Base-by-base conservation (phyloP, 2,113 vertebrate genomes). In the Cyphomyrus plagiostoma region DNA sequence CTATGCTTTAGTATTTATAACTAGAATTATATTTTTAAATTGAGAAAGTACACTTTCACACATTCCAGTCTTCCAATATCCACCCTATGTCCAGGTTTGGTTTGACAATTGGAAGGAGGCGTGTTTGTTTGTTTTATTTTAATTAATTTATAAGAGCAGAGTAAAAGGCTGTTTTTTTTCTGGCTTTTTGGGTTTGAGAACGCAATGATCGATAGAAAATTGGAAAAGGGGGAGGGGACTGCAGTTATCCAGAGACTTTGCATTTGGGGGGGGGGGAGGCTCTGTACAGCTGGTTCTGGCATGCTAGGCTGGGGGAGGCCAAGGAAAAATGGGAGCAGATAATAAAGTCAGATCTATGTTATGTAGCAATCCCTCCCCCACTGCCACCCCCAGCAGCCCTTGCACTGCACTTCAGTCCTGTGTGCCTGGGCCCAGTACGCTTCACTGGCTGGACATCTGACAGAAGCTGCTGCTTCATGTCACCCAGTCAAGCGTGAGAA, bases 311-410 rank as follows among this genome's bases (percentile, higher is more conserved):
- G 23, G 17, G 49, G 89, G 26, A 35, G 66, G 39, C 26, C n/a
- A 10, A 87, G 42, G 19, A 10, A 17, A 48, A 19, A 19, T 83
- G 74, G 86, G 80, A 87, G 48, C 39, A 15, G 45, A 48, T 83
- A 90, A 62, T 58, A 88, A 90, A 88, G 30, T 83, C 26, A 58
- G 80, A 89, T 66, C 35, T 11, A 70, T 89, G 42, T 89, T 86
- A 17, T 45, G 50, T 26, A 26, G 82, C 30, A 30, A 21, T 11
- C 17, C 39, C 77, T 8, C n/a, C 56, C 35, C 13, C 87, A 4
- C 1, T 23, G 9, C 1, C 0, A 17, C 39, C 23, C 4, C 35
- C 58, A 62, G 23, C 26, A 70, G 35, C 4, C 85, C 15, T 56
- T 35, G 30, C 70, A 4, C 19, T 48, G 21, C 42, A 23, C 19